Conservation (phyloP, 2,888 invertebrate genomes). For the Nasonovia ribisnigri region DNA sequence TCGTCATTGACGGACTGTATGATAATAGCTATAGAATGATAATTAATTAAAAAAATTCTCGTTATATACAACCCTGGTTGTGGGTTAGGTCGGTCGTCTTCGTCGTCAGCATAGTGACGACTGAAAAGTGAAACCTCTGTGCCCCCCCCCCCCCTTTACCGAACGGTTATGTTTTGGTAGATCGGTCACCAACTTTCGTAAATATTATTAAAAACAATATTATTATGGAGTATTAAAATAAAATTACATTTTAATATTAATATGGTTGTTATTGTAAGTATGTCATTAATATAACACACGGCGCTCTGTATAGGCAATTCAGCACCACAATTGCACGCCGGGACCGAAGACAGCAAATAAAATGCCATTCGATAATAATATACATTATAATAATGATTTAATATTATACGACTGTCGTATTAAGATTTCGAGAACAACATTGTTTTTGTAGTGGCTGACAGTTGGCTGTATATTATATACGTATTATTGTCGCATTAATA, state of each 20-base stretch:
- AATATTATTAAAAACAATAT: neutral
- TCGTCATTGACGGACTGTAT: neutral
- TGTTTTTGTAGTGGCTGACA: neutral
- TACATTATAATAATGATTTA: neutral
- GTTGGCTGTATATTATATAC: neutral
- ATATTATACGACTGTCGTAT: neutral
- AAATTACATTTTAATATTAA: neutral
- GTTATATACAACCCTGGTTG: neutral
- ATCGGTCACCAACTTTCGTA: neutral
- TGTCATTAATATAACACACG: neutral
- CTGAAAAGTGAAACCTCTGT: neutral
- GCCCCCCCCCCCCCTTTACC: neutral
- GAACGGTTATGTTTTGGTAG: neutral
- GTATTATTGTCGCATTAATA: neutral
- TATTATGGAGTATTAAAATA: neutral
- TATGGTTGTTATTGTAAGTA: neutral
- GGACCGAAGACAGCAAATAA: neutral
- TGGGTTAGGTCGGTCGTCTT: neutral
- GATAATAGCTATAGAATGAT: neutral
- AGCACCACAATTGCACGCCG: neutral
- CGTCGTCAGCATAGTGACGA: neutral
- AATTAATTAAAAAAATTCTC: neutral
- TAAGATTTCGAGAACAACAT: neutral
- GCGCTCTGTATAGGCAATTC: constrained; percentile 50
- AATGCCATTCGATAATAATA: neutral